A percentile compares a stretch with the other conserved stretches of the same genome.
These are phyloP conservation scores for Xenentodon cancila DNA, from an alignment of 2,797 vertebrate genomes.

Conservation along the genomic window DNA sequence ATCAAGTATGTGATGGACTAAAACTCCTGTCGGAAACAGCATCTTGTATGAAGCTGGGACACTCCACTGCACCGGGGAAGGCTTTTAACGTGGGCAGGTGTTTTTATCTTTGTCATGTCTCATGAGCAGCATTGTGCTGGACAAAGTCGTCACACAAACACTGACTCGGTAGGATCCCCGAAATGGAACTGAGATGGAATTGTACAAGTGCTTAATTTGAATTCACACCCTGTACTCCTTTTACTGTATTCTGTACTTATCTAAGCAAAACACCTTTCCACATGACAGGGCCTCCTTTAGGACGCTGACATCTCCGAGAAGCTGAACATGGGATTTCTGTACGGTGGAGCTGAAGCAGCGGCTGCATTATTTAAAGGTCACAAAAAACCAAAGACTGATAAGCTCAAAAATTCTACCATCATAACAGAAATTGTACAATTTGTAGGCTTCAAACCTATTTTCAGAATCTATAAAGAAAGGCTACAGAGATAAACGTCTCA, in stretches of 20 bases:
- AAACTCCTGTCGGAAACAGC: background rate
- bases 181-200: conserved; percentile 57
- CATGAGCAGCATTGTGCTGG: conserved; percentile 54
- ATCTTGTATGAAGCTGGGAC: background rate
- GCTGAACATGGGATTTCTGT: conserved; percentile 73
- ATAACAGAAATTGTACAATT: conserved; percentile 52
- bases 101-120: conserved; percentile 52
- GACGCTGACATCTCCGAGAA: conserved; percentile 67
- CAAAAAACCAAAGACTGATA: conserved; percentile 71
- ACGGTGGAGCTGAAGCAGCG: conserved; percentile 48
- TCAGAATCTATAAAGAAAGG: conserved; percentile 13
- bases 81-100: background rate
- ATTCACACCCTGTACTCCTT: conserved; percentile 55
- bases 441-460: conserved; percentile 14
- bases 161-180: conserved; percentile 36
- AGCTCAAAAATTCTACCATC: conserved; percentile 54
- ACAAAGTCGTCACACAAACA: conserved; percentile 61
- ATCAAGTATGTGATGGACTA: background rate
- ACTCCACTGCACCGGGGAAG: background rate
- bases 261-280: conserved; percentile 83
- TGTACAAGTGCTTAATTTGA: conserved; percentile 65
- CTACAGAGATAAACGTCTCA: conserved; percentile 18
- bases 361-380: conserved; percentile 78
- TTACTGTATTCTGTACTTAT: conserved; percentile 76
- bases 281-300: conserved; percentile 69